phyloP scores from a whole-genome alignment of 2,888 invertebrate species.

The Drosophila rubida region DNA sequence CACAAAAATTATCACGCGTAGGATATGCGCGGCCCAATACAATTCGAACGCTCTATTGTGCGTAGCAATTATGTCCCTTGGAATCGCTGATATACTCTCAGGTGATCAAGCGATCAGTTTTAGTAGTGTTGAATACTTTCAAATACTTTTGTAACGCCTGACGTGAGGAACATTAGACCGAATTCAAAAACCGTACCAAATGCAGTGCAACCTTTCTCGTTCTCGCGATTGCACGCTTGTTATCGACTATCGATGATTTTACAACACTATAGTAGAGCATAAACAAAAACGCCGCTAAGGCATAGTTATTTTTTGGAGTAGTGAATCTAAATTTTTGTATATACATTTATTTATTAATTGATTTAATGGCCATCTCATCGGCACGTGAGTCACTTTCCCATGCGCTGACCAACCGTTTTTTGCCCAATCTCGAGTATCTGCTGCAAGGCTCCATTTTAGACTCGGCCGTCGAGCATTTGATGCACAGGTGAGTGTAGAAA shows the following conservation, averaged over 20 bases:
- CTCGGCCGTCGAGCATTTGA: constrained; percentile 94
- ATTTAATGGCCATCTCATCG: constrained; percentile 66
- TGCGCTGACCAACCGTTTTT: constrained; percentile 93
- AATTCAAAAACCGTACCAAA: not conserved
- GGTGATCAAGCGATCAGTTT: too few relatives aligned
- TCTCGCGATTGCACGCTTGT: not conserved
- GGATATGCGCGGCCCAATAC: constrained; percentile 36
- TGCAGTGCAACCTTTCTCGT: too few relatives aligned
- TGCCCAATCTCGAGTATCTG: constrained; percentile 97
- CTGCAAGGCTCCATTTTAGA: constrained; percentile 97
- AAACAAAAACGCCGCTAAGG: constrained; percentile 23
- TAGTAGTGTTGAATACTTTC: too few relatives aligned
- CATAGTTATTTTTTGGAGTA: not conserved
- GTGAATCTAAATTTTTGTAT: too few relatives aligned
- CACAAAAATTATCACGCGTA: constrained; percentile 41
- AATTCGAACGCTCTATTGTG: constrained; percentile 15
- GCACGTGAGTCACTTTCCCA: constrained; percentile 88
- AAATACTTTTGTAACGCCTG: too few relatives aligned
- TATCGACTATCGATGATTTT: constrained; percentile 2
- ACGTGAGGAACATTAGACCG: too few relatives aligned
- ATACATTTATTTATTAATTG: not conserved
- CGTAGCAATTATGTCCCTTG: constrained; percentile 40
- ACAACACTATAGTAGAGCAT: constrained; percentile 12
- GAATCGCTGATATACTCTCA: not conserved
- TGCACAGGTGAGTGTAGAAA: constrained; percentile 87